Base-by-base conservation (phyloP, 2,888 invertebrate species). In the Octonoba sinensis region DNA sequence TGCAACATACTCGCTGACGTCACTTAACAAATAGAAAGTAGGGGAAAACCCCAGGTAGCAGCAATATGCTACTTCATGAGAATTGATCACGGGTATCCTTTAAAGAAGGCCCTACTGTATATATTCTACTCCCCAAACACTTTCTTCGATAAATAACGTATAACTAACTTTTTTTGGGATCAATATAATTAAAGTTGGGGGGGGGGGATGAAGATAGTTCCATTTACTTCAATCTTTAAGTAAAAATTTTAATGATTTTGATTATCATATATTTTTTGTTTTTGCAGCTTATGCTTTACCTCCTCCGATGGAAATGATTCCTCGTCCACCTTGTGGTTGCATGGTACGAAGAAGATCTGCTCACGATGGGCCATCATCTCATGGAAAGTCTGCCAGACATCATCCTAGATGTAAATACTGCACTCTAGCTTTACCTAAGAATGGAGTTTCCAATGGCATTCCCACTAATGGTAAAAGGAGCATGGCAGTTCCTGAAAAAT, bases 331-430 rank as follows among this genome's bases (percentile, higher is more conserved):
- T 46, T 82, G 82, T 51, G 70, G 49, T 13, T 82, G 82, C 24
- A 51, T 75, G 65, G 59, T 65, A 20, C 46, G 82, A 27, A 70
- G 82, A 54, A 44, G 75, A 18, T 57, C 65, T n/a, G 49, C 65
- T 11, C 64, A 60, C 51, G 78, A 79, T n/a, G 59, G 60, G 36
- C 67, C 75, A n/a, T 47, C 57, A 12, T 64, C 72, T 15, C 51
- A 57, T 1, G 18, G 49, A 15, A 73, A 69, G 36, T 27, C 71
- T 22, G 60, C 73, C 11, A 46, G 67, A 24, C 36, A 36, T 36
- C 56, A 49, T 56, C 49, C 82, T n/a, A 18, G 75, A 18, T 82
- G 82, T 54, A 82, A 82, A 56, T 71, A 70, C 22, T 82, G 82
- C 44, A 24, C 70, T 15, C 49, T 49, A 57, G 24, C 49, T 12